Conservation (phyloP, 2,888 invertebrate species). For the Aleiodes leptofemur region DNA sequence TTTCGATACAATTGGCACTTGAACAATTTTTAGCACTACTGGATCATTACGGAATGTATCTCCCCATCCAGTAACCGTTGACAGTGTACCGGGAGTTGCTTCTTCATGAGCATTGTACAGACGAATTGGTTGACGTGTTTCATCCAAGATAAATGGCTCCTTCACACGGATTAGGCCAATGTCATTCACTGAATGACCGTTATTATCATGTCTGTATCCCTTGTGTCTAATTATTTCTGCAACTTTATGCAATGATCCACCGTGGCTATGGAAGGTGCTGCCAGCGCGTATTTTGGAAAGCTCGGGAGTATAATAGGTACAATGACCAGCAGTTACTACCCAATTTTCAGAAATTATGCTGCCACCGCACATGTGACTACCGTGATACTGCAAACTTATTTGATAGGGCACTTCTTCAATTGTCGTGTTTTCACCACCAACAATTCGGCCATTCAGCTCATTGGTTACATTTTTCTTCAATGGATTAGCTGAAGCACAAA, state of each 20-base stretch:
- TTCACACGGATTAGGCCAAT: conserved; percentile 77
- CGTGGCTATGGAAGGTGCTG: conserved; percentile 73
- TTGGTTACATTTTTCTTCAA: too few species aligned
- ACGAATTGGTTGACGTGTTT: conserved; percentile 74
- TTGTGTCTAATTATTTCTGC: conserved; percentile 45
- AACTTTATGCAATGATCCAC: conserved; percentile 48
- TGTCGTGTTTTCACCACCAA: conserved; percentile 75
- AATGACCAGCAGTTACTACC: conserved; percentile 72
- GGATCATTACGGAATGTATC: conserved; percentile 7
- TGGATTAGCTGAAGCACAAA: too few species aligned
- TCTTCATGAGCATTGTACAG: conserved; percentile 71
- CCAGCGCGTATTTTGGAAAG: conserved; percentile 46
- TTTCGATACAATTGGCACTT: conserved; percentile 77
- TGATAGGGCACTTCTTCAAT: conserved; percentile 76
- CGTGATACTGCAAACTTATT: conserved; percentile 72
- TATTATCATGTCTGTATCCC: background rate
- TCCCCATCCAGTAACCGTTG: conserved; percentile 61
- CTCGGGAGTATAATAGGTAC: conserved; percentile 62
- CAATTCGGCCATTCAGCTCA: conserved; percentile 71
- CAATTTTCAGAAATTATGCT: conserved; percentile 75
- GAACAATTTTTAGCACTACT: conserved; percentile 74
- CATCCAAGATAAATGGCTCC: conserved; percentile 75
- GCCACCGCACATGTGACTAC: conserved; percentile 78
- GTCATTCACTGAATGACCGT: conserved; percentile 68
- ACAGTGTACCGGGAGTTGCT: conserved; percentile 48